Percentiles rank a stretch among this genome's conserved stretches.
Evolutionary conservation across 37 sponge, comb jelly and placozoan species (phyloP).

Genomic region (Crambe crambe): DNA sequence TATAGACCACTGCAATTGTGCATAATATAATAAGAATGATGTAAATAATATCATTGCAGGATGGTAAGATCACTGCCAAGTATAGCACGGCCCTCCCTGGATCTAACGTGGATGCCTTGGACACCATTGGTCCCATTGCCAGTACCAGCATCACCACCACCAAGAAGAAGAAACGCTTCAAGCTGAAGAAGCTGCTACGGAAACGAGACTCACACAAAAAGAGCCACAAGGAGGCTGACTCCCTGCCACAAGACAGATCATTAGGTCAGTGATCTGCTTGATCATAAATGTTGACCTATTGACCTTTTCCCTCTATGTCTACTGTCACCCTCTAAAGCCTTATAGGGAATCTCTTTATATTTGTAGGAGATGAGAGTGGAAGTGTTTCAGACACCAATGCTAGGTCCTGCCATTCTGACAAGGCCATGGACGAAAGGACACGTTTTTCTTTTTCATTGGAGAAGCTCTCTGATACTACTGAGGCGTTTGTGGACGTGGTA

Average conservation of each 20-base stretch:
- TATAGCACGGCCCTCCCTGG: too few species aligned
- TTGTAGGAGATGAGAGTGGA: background rate
- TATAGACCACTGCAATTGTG: too few species aligned
- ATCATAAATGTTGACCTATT: background rate
- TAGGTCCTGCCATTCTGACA: background rate
- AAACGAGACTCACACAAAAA: background rate
- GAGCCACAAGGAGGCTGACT: background rate
- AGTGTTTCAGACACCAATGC: too few species aligned
- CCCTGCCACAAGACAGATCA: background rate
- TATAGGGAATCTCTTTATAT: too few species aligned
- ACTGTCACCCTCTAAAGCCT: background rate
- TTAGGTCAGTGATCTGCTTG: background rate
- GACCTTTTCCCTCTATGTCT: too few species aligned
- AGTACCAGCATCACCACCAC: background rate
- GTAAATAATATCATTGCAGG: too few species aligned
- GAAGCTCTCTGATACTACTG: constrained; percentile 3
- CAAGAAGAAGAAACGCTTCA: background rate
- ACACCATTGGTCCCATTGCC: background rate
- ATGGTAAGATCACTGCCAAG: too few species aligned
- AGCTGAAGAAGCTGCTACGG: constrained; percentile 10
- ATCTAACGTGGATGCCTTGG: background rate
- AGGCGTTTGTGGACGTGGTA: background rate
- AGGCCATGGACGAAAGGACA: background rate
- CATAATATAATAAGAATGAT: too few species aligned
- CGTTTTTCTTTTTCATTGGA: background rate